Base-by-base conservation (phyloP, 2,888 invertebrate species). In the Blomia tropicalis region DNA sequence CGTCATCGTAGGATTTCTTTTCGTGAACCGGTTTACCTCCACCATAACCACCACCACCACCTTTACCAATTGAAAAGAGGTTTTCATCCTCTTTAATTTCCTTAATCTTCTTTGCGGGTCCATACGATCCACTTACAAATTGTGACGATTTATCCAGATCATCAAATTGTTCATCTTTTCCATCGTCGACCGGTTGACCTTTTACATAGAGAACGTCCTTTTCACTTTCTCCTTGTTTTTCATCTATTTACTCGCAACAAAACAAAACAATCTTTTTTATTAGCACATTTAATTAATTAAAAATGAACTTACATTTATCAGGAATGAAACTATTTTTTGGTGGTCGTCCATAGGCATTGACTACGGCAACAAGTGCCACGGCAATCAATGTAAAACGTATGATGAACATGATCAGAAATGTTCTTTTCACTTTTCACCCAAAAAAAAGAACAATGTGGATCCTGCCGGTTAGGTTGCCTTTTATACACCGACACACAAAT, bases 341-440 rank as follows among this genome's bases (percentile, higher is more conserved):
- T 7, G 51, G 51, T 19, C 7, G 51, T n/a, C 51, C 51, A 27
- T 47, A 47, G 51, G 51, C 51, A 47, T n/a, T 47, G 27, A 47
- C 51, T 14, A 27, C 51, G 7, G 27, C 51, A 7, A 27, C 11
- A 7, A 47, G 51, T 7, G 51, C n/a, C 23, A 47, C 51, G 5
- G 51, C 27, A 7, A 47, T 7, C 51, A 36, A 36, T 36, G 36
- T 17, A 36, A 36, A 36, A 11, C 36, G 7, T 17, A 36, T 11
- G 7, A 17, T 11, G 36, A 36, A 7, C 36, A 36, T 36, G 36
- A 11, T 36, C 17, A 17, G n/a, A n/a, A n/a, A n/a, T n/a, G n/a
- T n/a, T n/a, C n/a, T n/a, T n/a, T n/a, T n/a, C n/a, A n/a, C n/a
- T n/a, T n/a, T n/a, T n/a, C n/a, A n/a, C n/a, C n/a, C n/a, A n/a